Evolutionary conservation across 2,113 vertebrate genomes (phyloP).

Genomic region (Gadus macrocephalus): DNA sequence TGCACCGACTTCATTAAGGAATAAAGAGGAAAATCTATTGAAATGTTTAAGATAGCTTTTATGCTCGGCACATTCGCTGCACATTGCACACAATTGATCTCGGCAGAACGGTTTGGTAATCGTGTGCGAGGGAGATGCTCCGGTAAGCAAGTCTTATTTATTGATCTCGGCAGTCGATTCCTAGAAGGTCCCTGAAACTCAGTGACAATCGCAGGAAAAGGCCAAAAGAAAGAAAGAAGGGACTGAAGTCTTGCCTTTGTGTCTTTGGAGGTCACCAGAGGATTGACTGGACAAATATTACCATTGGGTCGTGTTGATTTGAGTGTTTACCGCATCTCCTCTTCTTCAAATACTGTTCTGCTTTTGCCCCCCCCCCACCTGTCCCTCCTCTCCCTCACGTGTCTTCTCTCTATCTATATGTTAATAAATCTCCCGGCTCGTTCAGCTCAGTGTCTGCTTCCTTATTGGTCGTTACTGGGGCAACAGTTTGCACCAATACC

Average conservation of each 20-base stretch:
- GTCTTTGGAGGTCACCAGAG: slow-evolving; percentile 1
- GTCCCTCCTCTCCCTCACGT: slow-evolving; percentile 10
- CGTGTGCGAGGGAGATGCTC: slow-evolving; percentile 1
- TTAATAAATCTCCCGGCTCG: slow-evolving; percentile 70
- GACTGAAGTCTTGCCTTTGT: background rate
- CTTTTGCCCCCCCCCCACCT: background rate
- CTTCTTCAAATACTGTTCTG: background rate
- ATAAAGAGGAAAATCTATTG: slow-evolving; percentile 14
- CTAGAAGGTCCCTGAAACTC: too few relatives aligned
- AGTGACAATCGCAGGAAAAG: too few relatives aligned
- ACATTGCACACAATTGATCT: background rate
- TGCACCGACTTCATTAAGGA: slow-evolving; percentile 17
- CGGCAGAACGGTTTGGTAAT: background rate
- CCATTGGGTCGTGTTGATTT: slow-evolving; percentile 19
- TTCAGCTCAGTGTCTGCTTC: slow-evolving; percentile 44
- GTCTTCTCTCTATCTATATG: slow-evolving; percentile 42
- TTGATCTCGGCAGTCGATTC: background rate
- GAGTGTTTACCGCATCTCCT: slow-evolving; percentile 32
- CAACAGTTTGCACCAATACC: too few relatives aligned
- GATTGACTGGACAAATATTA: slow-evolving; percentile 22
- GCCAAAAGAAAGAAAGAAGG: background rate
- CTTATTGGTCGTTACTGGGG: slow-evolving; percentile 26
- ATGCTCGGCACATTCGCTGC: slow-evolving; percentile 6
- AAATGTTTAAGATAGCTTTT: slow-evolving; percentile 14
- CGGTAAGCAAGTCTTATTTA: slow-evolving; percentile 13